Base-by-base conservation (phyloP, 2,113 vertebrate genomes). In the Coregonus clupeaformis region DNA sequence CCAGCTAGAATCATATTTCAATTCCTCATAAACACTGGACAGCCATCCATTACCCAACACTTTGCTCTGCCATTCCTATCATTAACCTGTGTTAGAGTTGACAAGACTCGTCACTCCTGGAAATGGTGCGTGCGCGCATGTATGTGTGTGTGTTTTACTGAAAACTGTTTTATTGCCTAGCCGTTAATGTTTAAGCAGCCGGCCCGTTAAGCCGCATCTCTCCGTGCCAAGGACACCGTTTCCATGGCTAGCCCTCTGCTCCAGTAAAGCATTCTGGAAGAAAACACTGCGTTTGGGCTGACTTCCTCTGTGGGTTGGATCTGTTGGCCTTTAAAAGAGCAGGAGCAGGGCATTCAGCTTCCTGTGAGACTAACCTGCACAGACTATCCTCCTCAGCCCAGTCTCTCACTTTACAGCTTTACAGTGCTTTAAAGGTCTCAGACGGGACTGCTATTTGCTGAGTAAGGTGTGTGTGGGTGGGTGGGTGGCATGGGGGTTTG, bases 181-280 rank as follows among this genome's bases (percentile, higher is more conserved):
- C 85, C 77, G 82, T 84, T 91, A 88, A 85, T 87, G 85, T 87
- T 90, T 89, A 84, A 87, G 84, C 70, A 72, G 77, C 75, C 74
- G 84, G 73, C 76, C 57, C 62, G 78, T 85, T 84, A 78, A 87
- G 82, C 72, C 69, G 81, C 83, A 71, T 74, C 74, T 79, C 77
- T 59, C 67, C 77, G 68, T 52, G 45, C 77, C 78, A 82, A 80
- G 81, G 85, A 85, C 71, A 80, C 72, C 6, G 78, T 88, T 89
- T 80, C 82, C 82, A 90, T 80, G 78, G 81, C 49, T 65, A 68
- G 20, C 42, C 66, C 69, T 64, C 63, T 78, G 71, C 60, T 64
- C 29, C 70, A 78, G 36, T 79, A 65, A 87, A 77, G 84, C 81
- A 86, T 90, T 86, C 68, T 86, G 84, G 85, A 78, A 83, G 69